These are phyloP conservation scores for Furcula furcula DNA, from an alignment of 2,888 invertebrate species.

Conservation along the genomic window DNA sequence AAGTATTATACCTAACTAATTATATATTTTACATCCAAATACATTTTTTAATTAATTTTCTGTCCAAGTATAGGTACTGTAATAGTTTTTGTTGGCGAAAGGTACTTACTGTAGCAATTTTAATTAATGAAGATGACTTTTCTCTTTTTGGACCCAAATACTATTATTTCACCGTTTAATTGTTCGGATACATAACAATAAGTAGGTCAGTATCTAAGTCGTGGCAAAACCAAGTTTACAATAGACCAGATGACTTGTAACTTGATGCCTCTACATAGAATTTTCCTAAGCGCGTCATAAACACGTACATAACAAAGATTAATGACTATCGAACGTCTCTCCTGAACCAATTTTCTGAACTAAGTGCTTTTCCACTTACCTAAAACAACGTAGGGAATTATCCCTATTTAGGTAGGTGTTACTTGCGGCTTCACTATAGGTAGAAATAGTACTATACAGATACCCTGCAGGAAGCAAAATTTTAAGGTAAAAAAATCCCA, in stretches of 20 bases:
- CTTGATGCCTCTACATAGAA: constrained; percentile 3
- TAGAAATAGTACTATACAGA: no score
- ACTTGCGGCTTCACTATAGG: no score
- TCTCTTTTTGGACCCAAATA: constrained; percentile 6
- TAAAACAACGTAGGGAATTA: no score
- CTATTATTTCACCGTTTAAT: constrained; percentile 6
- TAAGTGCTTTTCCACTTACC: no score
- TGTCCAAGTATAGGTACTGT: no score
- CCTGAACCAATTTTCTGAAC: constrained; percentile 16
- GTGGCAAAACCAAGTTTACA: constrained; percentile 4
- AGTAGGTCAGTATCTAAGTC: constrained; percentile 5
- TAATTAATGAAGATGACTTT: constrained; percentile 7
- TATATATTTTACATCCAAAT: no score
- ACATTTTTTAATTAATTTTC: background rate
- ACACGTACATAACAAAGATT: constrained; percentile 18
- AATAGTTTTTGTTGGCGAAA: background rate
- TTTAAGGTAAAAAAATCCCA: no score
- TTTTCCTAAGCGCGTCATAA: constrained; percentile 5
- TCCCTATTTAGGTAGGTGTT: no score
- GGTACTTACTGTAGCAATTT: constrained; percentile 3
- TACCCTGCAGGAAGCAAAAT: no score
- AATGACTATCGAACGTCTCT: constrained; percentile 8
- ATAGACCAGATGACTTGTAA: constrained; percentile 3
- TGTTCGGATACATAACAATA: constrained; percentile 4
- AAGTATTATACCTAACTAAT: no score